phyloP scores from a whole-genome alignment of 2,888 invertebrate species.

The Hydropsyche betteni region DNA sequence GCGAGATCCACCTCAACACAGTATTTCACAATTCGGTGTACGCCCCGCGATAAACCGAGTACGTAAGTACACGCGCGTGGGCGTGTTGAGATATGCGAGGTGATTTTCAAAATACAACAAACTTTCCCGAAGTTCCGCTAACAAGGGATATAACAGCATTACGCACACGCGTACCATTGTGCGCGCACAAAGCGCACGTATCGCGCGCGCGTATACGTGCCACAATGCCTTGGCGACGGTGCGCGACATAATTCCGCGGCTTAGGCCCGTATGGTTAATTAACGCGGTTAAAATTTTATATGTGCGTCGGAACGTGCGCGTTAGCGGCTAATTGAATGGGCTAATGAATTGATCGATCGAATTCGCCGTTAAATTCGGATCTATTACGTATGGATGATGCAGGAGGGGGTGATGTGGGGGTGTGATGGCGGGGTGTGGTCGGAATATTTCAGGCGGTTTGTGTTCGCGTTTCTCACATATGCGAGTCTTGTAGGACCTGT shows the following conservation, averaged over 20 bases:
- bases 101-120: constrained; percentile 31
- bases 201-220: background rate
- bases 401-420: background rate
- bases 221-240: background rate
- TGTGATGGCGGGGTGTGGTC: background rate
- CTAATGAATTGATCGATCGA: no score
- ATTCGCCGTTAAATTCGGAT: no score
- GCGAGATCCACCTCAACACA: no score
- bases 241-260: background rate
- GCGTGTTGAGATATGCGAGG: constrained; percentile 19
- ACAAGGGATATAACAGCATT: constrained; percentile 23
- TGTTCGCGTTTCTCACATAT: no score
- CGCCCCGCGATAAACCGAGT: background rate
- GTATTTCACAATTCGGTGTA: background rate
- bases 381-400: background rate
- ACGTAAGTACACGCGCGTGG: background rate
- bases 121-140: constrained; percentile 15
- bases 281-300: no score
- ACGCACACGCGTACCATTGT: background rate
- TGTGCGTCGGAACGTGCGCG: no score
- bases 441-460: no score
- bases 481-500: no score
- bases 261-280: no score
- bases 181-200: constrained; percentile 7
- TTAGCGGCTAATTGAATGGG: no score